Base-by-base conservation (phyloP, 2,888 invertebrate genomes). In the Glyphotaelius pellucidus region DNA sequence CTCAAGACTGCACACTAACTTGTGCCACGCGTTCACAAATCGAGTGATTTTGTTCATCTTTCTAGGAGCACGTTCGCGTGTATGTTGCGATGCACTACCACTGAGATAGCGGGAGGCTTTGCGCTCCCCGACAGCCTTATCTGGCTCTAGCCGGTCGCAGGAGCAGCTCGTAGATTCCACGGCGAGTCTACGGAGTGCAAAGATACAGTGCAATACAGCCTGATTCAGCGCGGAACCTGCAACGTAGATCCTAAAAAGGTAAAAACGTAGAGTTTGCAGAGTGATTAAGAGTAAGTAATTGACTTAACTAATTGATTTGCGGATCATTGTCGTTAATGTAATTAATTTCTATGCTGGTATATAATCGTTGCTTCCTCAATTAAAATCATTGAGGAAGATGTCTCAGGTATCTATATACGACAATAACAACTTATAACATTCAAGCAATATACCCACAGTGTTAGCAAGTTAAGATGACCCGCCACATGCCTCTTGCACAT, bases 81-180 rank as follows among this genome's bases (percentile, higher is more conserved):
- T 67, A 67, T 7, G 67, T 25, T 67, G 9, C 67, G 67, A 67
- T 67, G 67, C 67, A 67, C 67, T 79, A 52, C 52, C 90, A 42
- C 85, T 79, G 79, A 52, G 86, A 38, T 47, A 42, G 67, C 9
- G 67, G n/a, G 67, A 67, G 67, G 67, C 67, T 67, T 67, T 35
- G 81, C 91, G 88, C 80, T 35, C 67, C 67, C 67, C 67, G 67
- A 35, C 42, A 67, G 84, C 91, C 91, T 91, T 91, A 91, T 91
- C 91, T 91, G 81, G 79, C 89, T 67, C 81, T 83, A 88, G 52
- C 91, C 52, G 91, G 83, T 87, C 80, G 86, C 79, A 47, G 67
- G 67, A 67, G 87, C 83, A 87, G 91, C 80, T 88, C 91, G 91
- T 91, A 91, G 80, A 80, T 91, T 91, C 80, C 87, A 42, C 86